Evolutionary conservation across 2,113 vertebrate species (phyloP), one percentile per base, ranked within the genome.

Genomic region (Tiliqua scincoides): DNA sequence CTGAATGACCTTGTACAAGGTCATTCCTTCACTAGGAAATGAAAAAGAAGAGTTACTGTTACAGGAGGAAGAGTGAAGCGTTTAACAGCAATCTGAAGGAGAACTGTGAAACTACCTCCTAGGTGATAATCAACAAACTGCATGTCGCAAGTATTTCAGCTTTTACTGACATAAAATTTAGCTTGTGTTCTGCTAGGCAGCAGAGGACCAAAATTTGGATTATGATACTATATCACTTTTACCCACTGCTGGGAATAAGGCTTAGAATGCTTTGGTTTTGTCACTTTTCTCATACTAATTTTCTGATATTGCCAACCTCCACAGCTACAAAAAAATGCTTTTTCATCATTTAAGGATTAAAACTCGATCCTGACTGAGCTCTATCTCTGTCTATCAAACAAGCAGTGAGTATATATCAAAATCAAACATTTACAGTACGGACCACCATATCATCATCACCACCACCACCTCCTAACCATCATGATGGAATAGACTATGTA

Each of bases 51-150:
- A 87, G 63, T 63, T 67, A 80, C 35, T 89, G 91, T 30, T 75
- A 85, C 40, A 70, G 68, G 85, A 88, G 90, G 2, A 27, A 91
- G 57, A 91, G 71, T 12, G n/a, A 89, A 52, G 17, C 85, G 85
- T 85, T 92, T 89, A 89, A 91, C 57, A 79, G 84, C 85, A 91
- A 93, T 83, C 25, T 81, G 40, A 94, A 59, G 43, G 77, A 90
- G 67, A 62, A 90, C 57, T 74, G 87, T 78, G 67, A 27, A 65
- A 54, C 59, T 84, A 15, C 15, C 85, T 93, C 81, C 43, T 40
- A 62, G 84, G 80, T 87, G 82, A 89, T 91, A 92, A 92, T 83
- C 88, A 95, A 85, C 62, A 90, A 86, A 86, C 3, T 88, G 62
- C 91, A 90, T 76, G 59, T 32, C 87, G 85, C 40, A 84, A 83